Conservation (phyloP, 2,888 invertebrate species). For the Eurois occulta region DNA sequence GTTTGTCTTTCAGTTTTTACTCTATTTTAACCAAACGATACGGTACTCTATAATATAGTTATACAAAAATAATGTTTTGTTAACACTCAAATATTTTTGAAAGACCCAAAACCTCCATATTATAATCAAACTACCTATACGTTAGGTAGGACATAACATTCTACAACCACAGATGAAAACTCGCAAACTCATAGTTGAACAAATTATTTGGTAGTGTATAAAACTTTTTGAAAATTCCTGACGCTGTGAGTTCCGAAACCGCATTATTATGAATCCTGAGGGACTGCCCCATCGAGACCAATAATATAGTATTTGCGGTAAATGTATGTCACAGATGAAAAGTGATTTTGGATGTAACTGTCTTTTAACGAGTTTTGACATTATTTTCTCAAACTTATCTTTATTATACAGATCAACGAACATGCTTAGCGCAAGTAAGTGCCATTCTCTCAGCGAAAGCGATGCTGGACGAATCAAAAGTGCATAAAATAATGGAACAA, state of each 20-base stretch:
- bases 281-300: slow-evolving; percentile 19
- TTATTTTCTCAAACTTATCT: background rate
- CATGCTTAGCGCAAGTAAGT: background rate
- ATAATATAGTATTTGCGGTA: slow-evolving; percentile 24
- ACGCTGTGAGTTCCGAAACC: background rate
- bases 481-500: too few relatives aligned
- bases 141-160: background rate
- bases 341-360: too few relatives aligned
- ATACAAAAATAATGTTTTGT: background rate
- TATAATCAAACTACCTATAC: too few relatives aligned
- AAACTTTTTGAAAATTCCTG: slow-evolving; percentile 26
- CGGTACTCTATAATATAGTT: background rate
- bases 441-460: background rate
- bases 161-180: background rate
- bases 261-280: background rate
- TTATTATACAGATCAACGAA: background rate
- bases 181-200: slow-evolving; percentile 17
- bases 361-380: background rate
- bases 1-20: background rate
- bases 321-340: background rate
- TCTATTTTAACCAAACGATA: background rate
- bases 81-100: background rate
- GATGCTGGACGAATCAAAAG: background rate
- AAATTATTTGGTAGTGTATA: slow-evolving; percentile 29
- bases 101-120: background rate